phyloP scores from a whole-genome alignment of 2,113 vertebrate genomes.

The Datnioides undecimradiatus region DNA sequence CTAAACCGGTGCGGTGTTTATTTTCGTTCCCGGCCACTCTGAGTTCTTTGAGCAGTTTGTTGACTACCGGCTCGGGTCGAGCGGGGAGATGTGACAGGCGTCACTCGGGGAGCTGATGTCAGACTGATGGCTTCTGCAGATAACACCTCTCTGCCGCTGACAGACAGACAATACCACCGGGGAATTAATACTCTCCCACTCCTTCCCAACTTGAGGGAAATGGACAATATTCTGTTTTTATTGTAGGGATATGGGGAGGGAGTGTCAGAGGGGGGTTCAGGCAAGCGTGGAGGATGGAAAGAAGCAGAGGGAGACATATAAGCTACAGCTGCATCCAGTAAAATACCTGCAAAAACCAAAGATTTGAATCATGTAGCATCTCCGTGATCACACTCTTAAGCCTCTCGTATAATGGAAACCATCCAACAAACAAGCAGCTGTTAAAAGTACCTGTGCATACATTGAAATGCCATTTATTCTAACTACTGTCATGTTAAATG shows the following conservation, averaged over 20 bases:
- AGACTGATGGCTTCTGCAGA: conserved; percentile 51
- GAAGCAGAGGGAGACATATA: background rate
- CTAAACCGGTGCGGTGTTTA: conserved; percentile 25
- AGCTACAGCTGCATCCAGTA: background rate
- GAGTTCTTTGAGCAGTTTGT: conserved; percentile 28
- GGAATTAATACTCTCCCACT: conserved; percentile 35
- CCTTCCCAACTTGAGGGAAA: background rate
- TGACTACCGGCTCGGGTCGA: conserved; percentile 22
- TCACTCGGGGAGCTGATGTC: conserved; percentile 51
- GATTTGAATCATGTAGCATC: background rate
- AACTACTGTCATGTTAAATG: background rate
- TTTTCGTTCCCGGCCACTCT: conserved; percentile 3
- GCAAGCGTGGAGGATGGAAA: background rate
- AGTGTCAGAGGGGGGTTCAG: background rate
- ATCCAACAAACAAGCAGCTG: background rate
- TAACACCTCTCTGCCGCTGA: conserved; percentile 32
- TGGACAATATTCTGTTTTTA: conserved; percentile 28
- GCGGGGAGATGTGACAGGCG: conserved; percentile 45
- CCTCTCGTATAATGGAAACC: no score
- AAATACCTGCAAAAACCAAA: background rate
- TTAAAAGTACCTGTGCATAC: background rate
- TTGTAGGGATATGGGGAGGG: background rate
- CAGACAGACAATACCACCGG: conserved; percentile 33
- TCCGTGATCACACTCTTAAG: background rate
- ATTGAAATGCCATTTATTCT: background rate